phyloP scores from a whole-genome alignment of 2,888 invertebrate genomes.

The Fragum sueziense region DNA sequence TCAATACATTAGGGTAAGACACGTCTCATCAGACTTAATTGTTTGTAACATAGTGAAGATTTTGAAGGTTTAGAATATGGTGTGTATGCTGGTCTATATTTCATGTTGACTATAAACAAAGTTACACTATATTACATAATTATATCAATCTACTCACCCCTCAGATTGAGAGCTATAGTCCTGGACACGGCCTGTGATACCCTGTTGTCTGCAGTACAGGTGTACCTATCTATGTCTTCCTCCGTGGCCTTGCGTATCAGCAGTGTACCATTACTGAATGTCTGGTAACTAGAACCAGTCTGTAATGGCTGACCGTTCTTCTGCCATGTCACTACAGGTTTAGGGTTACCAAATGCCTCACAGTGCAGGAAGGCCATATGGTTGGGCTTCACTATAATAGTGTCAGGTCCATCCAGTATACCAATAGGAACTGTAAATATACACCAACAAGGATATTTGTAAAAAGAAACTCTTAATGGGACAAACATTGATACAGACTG shows the following conservation, averaged over 20 bases:
- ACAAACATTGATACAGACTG: no score
- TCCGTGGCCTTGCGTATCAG: slow-evolving; percentile 86
- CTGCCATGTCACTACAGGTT: slow-evolving; percentile 74
- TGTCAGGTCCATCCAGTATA: slow-evolving; percentile 73
- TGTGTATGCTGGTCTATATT: no score
- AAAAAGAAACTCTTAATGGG: neutral
- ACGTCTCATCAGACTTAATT: no score
- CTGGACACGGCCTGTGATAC: slow-evolving; percentile 87
- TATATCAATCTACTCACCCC: slow-evolving; percentile 88
- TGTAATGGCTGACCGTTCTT: slow-evolving; percentile 59
- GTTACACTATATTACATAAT: no score
- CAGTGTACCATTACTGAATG: slow-evolving; percentile 86
- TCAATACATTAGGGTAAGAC: no score
- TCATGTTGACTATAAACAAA: no score
- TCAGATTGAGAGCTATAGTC: slow-evolving; percentile 87
- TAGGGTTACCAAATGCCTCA: slow-evolving; percentile 75
- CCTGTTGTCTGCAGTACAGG: slow-evolving; percentile 91
- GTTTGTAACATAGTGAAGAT: no score
- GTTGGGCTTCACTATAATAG: slow-evolving; percentile 71
- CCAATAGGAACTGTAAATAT: slow-evolving; percentile 70
- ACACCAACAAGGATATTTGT: neutral
- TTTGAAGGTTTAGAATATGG: no score
- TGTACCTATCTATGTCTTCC: slow-evolving; percentile 91
- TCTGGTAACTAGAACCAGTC: slow-evolving; percentile 58
- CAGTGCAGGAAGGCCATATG: slow-evolving; percentile 77